A percentile compares a stretch with the other conserved stretches of the same genome.
These are phyloP conservation scores for Chymomyza caudatula DNA, from an alignment of 2,888 invertebrate genomes.

Conservation along the genomic window DNA sequence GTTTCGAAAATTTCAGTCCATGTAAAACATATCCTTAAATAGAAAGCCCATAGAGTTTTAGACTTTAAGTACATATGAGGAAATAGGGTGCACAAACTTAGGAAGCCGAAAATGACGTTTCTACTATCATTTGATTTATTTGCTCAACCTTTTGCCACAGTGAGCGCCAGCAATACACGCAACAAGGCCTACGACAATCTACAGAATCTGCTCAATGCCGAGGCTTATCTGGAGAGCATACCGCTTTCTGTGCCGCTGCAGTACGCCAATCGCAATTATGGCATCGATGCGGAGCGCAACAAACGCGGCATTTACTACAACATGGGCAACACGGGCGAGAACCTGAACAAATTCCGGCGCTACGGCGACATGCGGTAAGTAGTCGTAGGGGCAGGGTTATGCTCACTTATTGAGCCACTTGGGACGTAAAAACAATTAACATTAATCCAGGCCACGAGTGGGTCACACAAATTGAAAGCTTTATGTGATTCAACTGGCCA, in stretches of 20 bases:
- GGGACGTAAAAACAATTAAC: neutral
- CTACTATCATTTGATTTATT: too few relatives aligned
- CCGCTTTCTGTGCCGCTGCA: constrained; percentile 74
- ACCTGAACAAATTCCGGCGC: constrained; percentile 69
- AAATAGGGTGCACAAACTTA: too few relatives aligned
- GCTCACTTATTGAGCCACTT: neutral
- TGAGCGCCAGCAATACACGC: constrained; percentile 38
- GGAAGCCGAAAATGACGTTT: too few relatives aligned
- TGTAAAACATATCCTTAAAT: too few relatives aligned
- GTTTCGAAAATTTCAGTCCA: too few relatives aligned
- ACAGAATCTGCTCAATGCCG: constrained; percentile 76
- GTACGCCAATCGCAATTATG: constrained; percentile 74
- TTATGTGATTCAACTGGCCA: neutral
- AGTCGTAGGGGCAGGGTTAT: neutral
- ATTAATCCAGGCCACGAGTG: neutral
- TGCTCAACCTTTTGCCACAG: constrained; percentile 13
- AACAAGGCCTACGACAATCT: constrained; percentile 77
- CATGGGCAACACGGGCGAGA: constrained; percentile 32
- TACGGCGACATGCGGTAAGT: constrained; percentile 75
- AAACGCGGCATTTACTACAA: constrained; percentile 72
- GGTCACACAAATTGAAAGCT: neutral
- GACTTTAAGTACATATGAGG: too few relatives aligned
- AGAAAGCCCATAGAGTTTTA: too few relatives aligned
- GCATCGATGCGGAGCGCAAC: constrained; percentile 70
- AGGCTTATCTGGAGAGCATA: constrained; percentile 75